Conservation (phyloP, 2,113 vertebrate species). For the Microcebus jonahi region DNA sequence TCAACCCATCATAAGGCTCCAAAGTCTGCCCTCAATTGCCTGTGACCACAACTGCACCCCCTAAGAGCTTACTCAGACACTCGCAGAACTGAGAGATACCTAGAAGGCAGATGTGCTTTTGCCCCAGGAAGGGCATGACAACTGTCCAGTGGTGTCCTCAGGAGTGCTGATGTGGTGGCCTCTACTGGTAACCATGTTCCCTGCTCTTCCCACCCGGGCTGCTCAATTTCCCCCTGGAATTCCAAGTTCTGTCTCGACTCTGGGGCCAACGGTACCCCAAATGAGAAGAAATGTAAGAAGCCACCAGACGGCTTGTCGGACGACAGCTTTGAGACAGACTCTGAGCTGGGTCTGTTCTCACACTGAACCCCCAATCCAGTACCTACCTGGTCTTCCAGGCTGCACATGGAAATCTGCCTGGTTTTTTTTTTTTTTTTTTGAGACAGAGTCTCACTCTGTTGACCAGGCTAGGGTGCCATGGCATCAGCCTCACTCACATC, state of each 20-base stretch:
- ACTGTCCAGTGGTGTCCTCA: background rate
- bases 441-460: too few relatives aligned
- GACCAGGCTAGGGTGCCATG: too few relatives aligned
- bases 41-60: background rate
- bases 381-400: background rate
- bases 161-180: background rate
- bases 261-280: background rate
- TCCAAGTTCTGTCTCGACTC: background rate
- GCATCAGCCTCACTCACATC: too few relatives aligned
- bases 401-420: background rate
- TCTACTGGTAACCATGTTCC: background rate
- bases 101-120: background rate
- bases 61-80: background rate
- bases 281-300: background rate
- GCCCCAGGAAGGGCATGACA: background rate
- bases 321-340: background rate
- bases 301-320: background rate
- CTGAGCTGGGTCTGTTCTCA: background rate
- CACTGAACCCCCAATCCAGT: background rate
- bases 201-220: background rate
- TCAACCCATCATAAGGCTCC: background rate
- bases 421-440: too few relatives aligned
- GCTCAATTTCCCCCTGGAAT: background rate
- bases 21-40: background rate
- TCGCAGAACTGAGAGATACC: background rate